Base-by-base conservation (phyloP, 2,888 invertebrate species). In the Cremastinae sp. region DNA sequence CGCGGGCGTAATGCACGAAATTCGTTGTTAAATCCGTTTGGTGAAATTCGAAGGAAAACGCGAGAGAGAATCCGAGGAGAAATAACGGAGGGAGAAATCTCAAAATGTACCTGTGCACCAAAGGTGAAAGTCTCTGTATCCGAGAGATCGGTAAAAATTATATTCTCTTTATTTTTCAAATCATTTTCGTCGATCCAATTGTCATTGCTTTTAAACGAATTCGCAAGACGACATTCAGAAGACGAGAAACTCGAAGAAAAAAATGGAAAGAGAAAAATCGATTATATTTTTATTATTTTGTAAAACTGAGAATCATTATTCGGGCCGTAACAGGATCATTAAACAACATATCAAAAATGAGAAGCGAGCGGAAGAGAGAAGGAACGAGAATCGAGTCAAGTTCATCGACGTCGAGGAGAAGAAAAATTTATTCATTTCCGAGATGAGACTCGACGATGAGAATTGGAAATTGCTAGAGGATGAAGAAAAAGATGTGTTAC, bases 31-130 rank as follows among this genome's bases (percentile, higher is more conserved):
- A 59, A 28, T 5, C 43, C 10, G 43, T 22, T 28, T 58, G 59
- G 22, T 16, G 3, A 49, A 18, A 10, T 9, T 16, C 39, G 39
- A 5, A 53, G 2, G 20, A 43, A 10, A n/a, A 55, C 2, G 28
- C 9, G 47, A 47, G 9, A 43, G 41, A 22, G 37, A 28, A 35
- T 4, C 10, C 61, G 53, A 37, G 14, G 69, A 65, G 45, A 53
- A 37, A 49, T 37, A 51, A 70, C 39, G 71, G 74, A 68, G 74
- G 64, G 68, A 78, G 80, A 83, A 69, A 74, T 79, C 78, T 84
- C 80, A 83, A 78, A 62, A 81, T 78, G 84, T 84, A 84, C 85
- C 84, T 83, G 82, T 78, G 78, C 61, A 74, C 39, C 58, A 20
- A 49, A 49, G 47, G 20, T 51, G 58, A 71, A 39, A 58, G 58